Evolutionary conservation across 2,797 vertebrate genomes (phyloP).

Genomic region (Enteromius fasciolatus): DNA sequence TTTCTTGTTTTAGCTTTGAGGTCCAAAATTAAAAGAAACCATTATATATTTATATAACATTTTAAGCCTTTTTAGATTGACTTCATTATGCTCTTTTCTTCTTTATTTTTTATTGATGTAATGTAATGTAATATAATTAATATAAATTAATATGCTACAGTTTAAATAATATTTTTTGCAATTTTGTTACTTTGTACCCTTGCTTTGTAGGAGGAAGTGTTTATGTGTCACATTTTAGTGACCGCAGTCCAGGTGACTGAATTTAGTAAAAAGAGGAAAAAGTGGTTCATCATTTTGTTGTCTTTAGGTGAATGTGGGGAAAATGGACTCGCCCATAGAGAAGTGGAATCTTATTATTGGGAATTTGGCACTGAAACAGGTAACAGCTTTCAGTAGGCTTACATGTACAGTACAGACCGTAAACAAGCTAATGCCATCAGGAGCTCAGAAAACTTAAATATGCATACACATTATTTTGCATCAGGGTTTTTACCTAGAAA

Average conservation of each 20-base stretch:
- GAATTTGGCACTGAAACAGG: slow-evolving; percentile 97
- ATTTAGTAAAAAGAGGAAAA: not conserved
- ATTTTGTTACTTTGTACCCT: not conserved
- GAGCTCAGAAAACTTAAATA: not conserved
- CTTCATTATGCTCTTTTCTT: not conserved
- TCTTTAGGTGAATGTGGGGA: slow-evolving; percentile 93
- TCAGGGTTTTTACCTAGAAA: not conserved
- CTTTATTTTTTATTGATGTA: not conserved
- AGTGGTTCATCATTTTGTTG: not conserved
- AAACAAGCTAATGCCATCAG: not conserved
- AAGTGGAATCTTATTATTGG: slow-evolving; percentile 98
- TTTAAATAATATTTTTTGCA: not conserved
- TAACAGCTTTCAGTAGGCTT: slow-evolving; percentile 62
- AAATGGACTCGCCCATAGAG: slow-evolving; percentile 98
- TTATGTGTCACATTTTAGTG: not conserved
- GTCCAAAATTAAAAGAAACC: not conserved
- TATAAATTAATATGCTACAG: not conserved
- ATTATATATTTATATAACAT: not conserved
- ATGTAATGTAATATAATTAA: not conserved
- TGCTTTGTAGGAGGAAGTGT: not conserved
- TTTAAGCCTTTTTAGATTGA: not conserved
- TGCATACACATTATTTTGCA: not conserved
- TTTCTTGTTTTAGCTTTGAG: not conserved
- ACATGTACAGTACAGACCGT: not conserved
- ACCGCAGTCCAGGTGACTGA: not conserved